Evolutionary conservation across 2,113 vertebrate genomes (phyloP).

Genomic region (Xenotilapia flavipinnis): DNA sequence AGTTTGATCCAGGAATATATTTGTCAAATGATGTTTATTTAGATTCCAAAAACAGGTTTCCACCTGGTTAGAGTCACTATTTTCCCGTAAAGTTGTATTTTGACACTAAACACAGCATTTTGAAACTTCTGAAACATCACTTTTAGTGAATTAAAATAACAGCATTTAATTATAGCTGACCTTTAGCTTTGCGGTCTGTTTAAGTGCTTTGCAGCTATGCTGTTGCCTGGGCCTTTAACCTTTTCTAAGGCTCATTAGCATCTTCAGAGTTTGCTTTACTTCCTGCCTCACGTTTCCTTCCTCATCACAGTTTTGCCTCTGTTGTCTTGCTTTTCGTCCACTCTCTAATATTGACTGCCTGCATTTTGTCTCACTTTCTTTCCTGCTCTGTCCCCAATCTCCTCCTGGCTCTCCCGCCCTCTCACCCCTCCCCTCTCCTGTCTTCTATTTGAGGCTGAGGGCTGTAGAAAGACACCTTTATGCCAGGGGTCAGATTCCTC

Average conservation of each 20-base stretch:
- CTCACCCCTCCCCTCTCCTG: neutral
- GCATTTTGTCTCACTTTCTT: neutral
- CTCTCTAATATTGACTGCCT: neutral
- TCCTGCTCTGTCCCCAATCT: conserved; percentile 9
- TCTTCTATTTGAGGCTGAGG: neutral
- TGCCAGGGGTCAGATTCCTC: conserved; percentile 36
- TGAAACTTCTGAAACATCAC: neutral
- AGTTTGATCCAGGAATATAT: neutral
- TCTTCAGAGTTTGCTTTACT: neutral
- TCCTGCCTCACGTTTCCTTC: neutral
- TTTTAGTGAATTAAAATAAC: neutral
- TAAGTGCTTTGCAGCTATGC: neutral
- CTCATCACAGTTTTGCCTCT: neutral
- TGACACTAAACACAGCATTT: neutral
- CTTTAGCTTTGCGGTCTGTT: neutral
- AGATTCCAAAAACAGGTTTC: neutral
- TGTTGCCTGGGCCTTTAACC: neutral
- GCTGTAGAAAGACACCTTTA: conserved; percentile 56
- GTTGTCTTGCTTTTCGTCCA: neutral
- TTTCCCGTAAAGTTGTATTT: neutral
- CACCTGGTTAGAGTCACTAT: neutral
- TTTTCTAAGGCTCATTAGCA: neutral
- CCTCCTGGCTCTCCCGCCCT: neutral
- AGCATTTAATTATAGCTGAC: neutral
- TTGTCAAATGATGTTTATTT: neutral